Evolutionary conservation across 2,888 invertebrate genomes (phyloP).

Genomic region (Polymixis lichenea): DNA sequence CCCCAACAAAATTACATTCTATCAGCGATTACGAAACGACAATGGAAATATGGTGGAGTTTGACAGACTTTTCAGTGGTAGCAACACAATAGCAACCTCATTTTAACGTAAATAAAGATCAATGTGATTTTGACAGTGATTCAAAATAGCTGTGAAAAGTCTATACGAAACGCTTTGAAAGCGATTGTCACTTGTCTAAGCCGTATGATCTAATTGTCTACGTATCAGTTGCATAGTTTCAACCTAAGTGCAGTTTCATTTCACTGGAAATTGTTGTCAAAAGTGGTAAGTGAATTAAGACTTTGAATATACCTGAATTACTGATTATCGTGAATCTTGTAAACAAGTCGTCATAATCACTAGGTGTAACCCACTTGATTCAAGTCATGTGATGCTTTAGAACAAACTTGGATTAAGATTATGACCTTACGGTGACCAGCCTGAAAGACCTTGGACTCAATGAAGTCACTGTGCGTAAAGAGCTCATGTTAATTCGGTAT

Average conservation of each 20-base stretch:
- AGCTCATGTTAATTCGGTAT: conserved; percentile 43
- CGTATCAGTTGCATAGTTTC: neutral
- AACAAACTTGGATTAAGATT: conserved; percentile 16
- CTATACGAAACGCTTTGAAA: neutral
- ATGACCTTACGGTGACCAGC: conserved; percentile 22
- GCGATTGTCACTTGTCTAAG: neutral
- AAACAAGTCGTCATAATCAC: conserved; percentile 45
- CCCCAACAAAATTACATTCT: neutral
- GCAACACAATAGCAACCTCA: too few relatives aligned
- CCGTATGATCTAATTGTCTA: neutral
- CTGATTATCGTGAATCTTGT: conserved; percentile 10
- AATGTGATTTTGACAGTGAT: too few relatives aligned
- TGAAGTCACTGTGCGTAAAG: conserved; percentile 28
- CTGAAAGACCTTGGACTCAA: conserved; percentile 46
- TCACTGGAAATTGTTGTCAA: neutral
- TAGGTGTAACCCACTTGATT: conserved; percentile 46
- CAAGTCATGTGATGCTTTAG: conserved; percentile 54
- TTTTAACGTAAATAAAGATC: too few relatives aligned
- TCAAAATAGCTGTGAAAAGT: too few relatives aligned
- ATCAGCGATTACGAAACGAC: too few relatives aligned
- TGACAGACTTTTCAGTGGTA: too few relatives aligned
- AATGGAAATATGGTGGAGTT: too few relatives aligned
- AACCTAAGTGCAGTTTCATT: neutral
- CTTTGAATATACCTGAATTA: neutral
- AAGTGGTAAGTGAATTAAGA: neutral